Conservation (phyloP, 2,113 vertebrate species). For the Aegotheles bennettii region DNA sequence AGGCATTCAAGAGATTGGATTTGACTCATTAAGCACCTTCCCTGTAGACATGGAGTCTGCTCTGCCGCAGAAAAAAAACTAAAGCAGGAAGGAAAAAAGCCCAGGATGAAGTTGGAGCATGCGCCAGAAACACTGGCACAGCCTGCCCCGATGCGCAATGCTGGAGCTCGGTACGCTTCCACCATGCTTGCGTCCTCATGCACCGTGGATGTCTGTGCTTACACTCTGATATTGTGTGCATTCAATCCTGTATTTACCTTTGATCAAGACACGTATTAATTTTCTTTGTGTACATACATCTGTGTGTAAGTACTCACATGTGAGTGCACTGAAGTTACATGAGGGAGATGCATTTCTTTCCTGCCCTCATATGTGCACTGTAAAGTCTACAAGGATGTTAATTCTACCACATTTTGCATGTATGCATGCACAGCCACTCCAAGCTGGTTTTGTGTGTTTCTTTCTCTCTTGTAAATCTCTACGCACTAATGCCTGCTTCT, state of each 20-base stretch:
- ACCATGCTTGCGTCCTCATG: rapidly evolving
- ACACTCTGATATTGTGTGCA: rapidly evolving
- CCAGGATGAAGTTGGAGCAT: neutral
- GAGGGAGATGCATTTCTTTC: neutral
- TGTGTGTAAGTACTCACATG: rapidly evolving
- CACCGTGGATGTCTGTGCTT: rapidly evolving
- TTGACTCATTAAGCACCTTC: slow-evolving; percentile 59
- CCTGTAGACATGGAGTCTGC: slow-evolving; percentile 32
- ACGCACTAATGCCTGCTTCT: neutral
- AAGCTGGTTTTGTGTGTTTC: neutral
- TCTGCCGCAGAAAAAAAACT: neutral
- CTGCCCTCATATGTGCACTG: neutral
- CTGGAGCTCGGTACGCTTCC: rapidly evolving
- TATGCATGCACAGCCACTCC: no score
- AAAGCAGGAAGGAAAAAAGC: neutral
- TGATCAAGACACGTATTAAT: rapidly evolving
- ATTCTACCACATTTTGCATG: neutral
- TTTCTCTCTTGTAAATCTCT: neutral
- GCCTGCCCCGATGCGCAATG: rapidly evolving
- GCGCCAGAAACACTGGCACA: neutral
- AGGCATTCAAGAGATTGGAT: slow-evolving; percentile 59
- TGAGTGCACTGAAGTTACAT: neutral
- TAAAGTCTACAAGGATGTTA: neutral
- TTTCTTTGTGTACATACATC: rapidly evolving
- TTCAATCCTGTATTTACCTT: neutral